Evolutionary conservation across 1,140 invertebrate species (phyloP).

Genomic region (Ceratina calcarata): DNA sequence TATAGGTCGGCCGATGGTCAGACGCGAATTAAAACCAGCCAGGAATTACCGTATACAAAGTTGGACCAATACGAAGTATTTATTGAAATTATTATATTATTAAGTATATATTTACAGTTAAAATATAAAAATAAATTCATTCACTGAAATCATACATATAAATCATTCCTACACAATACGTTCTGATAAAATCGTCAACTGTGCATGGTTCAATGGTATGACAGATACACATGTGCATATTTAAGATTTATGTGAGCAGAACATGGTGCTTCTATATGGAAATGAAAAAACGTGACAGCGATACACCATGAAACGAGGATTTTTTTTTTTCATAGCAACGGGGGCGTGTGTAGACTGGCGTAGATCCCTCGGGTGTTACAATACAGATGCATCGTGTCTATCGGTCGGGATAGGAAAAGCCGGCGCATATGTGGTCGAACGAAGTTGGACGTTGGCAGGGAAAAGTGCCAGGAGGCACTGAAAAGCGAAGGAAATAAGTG

Average conservation of each 20-base stretch:
- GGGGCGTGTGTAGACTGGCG: constrained; percentile 4
- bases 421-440: constrained; percentile 41
- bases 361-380: constrained; percentile 34
- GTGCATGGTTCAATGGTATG: neutral
- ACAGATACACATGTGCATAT: neutral
- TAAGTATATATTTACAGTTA: too few species aligned
- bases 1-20: neutral
- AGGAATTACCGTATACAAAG: too few species aligned
- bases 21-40: neutral
- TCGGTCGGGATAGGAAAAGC: constrained; percentile 39
- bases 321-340: constrained; percentile 9
- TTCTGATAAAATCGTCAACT: too few species aligned
- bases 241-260: too few species aligned
- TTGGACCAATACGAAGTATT: too few species aligned
- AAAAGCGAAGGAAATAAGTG: constrained; percentile 60
- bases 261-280: too few species aligned
- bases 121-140: too few species aligned
- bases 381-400: constrained; percentile 34
- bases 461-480: constrained; percentile 56
- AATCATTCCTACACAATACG: too few species aligned
- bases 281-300: too few species aligned
- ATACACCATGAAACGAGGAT: too few species aligned
- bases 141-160: too few species aligned
- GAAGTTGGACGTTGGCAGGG: constrained; percentile 56
- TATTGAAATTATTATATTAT: too few species aligned